These are phyloP conservation scores for Noctua janthina DNA, from an alignment of 2,888 invertebrate genomes.

Conservation along the genomic window DNA sequence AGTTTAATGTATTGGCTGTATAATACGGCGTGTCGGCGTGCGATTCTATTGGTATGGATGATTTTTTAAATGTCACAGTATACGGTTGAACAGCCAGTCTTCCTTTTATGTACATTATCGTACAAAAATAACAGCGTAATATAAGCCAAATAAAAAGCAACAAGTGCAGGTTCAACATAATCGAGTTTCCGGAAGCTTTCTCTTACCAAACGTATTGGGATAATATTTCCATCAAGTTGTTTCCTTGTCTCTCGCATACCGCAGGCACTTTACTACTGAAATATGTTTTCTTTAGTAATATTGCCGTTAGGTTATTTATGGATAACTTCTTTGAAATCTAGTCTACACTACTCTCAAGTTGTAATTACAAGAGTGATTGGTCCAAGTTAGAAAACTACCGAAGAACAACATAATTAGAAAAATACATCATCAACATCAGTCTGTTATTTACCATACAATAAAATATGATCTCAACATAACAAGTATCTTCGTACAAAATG, in stretches of 20 bases:
- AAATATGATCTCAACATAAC: background rate
- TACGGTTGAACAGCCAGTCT: background rate
- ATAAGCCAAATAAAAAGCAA: constrained; percentile 38
- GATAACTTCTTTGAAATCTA: background rate
- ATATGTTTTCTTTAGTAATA: background rate
- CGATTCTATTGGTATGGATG: background rate
- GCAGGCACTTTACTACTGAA: background rate
- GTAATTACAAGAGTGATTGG: background rate
- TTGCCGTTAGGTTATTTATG: background rate
- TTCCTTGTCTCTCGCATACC: constrained; percentile 13
- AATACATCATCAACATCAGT: background rate
- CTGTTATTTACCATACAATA: background rate
- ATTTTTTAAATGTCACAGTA: background rate
- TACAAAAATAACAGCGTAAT: background rate
- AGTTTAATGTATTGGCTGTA: background rate
- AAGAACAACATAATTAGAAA: background rate
- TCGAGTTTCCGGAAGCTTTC: constrained; percentile 12
- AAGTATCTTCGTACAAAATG: background rate
- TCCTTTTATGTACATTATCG: background rate
- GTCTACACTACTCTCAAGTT: background rate
- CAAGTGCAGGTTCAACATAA: constrained; percentile 26
- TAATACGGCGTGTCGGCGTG: background rate
- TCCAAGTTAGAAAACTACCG: background rate
- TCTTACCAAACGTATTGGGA: background rate
- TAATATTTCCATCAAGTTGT: constrained; percentile 29